Evolutionary conservation across 2,797 vertebrate genomes (phyloP).

Genomic region (Crenichthys baileyi): DNA sequence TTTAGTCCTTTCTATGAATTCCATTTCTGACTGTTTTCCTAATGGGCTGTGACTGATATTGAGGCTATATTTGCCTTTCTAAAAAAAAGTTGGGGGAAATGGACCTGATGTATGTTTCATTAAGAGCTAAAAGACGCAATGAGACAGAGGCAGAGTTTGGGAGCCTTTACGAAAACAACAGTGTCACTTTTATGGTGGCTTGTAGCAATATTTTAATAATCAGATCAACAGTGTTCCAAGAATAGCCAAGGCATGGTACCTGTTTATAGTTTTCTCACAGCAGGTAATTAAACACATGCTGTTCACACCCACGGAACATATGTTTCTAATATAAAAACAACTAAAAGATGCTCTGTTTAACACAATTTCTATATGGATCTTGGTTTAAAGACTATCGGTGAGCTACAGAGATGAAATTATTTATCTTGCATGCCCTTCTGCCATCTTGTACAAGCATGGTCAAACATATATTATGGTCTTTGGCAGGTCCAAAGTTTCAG

Average conservation of each 20-base stretch:
- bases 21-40: slow-evolving; percentile 39
- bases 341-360: background rate
- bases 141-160: slow-evolving; percentile 1
- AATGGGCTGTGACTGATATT: slow-evolving; percentile 56
- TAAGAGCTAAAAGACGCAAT: slow-evolving; percentile 38
- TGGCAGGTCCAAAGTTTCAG: too few relatives aligned
- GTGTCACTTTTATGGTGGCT: slow-evolving; percentile 10
- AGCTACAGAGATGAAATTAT: background rate
- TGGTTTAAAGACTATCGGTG: background rate
- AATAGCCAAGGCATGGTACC: background rate
- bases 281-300: background rate
- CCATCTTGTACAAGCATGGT: too few relatives aligned
- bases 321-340: background rate
- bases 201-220: background rate
- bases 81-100: slow-evolving; percentile 42
- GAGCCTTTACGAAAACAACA: background rate
- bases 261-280: background rate
- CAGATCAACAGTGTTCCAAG: slow-evolving; percentile 17
- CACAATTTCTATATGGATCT: background rate
- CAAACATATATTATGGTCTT: too few relatives aligned
- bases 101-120: slow-evolving; percentile 53
- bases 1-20: slow-evolving; percentile 17
- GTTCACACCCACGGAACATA: slow-evolving; percentile 1
- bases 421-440: background rate
- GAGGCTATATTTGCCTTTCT: slow-evolving; percentile 38